Evolutionary conservation across 2,797 vertebrate genomes (phyloP).

Genomic region (Channa striata): DNA sequence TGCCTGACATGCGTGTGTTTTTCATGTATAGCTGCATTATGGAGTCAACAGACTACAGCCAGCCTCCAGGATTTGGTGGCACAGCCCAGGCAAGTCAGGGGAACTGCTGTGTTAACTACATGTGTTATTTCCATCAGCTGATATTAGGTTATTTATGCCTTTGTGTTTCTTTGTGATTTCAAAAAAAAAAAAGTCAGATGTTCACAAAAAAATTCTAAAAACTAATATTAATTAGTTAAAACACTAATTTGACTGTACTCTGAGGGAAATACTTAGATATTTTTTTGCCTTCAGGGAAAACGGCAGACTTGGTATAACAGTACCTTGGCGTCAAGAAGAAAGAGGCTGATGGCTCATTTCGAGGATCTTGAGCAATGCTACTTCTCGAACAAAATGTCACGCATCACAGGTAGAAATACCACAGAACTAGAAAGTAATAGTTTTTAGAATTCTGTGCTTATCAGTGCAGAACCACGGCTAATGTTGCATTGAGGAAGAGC

Average conservation of each 20-base stretch:
- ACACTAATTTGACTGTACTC: background rate
- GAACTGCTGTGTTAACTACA: too few relatives aligned
- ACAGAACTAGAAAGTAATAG: background rate
- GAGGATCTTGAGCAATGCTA: conserved; percentile 99
- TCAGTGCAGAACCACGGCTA: background rate
- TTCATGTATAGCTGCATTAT: conserved; percentile 86
- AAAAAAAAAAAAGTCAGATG: background rate
- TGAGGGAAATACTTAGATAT: conserved; percentile 9
- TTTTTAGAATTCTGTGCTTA: background rate
- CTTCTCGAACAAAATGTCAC: conserved; percentile 98
- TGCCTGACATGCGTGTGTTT: conserved; percentile 42
- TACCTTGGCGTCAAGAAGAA: conserved; percentile 94
- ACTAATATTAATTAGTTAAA: too few relatives aligned
- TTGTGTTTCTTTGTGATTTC: too few relatives aligned
- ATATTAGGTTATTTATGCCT: too few relatives aligned
- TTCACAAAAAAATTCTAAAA: too few relatives aligned
- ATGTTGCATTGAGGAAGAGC: background rate
- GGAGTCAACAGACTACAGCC: conserved; percentile 93
- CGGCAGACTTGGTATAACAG: conserved; percentile 98
- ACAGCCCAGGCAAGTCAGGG: conserved; percentile 87
- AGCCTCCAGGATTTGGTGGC: conserved; percentile 94
- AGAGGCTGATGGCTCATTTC: conserved; percentile 96
- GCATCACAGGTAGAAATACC: conserved; percentile 89
- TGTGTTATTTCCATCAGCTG: too few relatives aligned
- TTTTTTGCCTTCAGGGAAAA: conserved; percentile 86